These are phyloP conservation scores for Nephila pilipes DNA, from an alignment of 1,140 invertebrate species.

Conservation along the genomic window DNA sequence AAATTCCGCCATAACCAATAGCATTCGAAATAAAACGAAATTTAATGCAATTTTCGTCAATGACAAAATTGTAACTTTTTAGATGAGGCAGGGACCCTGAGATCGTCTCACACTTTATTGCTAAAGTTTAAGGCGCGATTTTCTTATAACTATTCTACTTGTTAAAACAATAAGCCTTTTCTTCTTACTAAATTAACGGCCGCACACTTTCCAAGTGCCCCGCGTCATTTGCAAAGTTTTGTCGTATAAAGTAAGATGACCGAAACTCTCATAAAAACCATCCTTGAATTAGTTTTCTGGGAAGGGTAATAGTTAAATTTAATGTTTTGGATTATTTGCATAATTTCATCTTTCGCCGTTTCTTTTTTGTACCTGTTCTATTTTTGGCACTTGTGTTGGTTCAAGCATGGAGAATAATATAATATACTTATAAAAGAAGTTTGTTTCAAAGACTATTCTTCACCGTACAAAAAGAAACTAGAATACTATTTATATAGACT, in stretches of 20 bases:
- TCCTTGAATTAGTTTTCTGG: background rate
- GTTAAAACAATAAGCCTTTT: background rate
- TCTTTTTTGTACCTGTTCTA: background rate
- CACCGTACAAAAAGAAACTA: no score
- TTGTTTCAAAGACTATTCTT: no score
- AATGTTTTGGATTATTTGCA: background rate
- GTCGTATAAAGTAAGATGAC: background rate
- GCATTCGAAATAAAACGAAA: background rate
- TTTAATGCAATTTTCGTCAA: background rate
- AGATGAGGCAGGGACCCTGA: background rate
- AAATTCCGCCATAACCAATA: no score
- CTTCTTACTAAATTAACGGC: background rate
- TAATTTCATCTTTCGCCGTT: background rate
- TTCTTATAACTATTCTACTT: background rate
- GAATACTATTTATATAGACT: no score
- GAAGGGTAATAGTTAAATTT: background rate
- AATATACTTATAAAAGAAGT: no score
- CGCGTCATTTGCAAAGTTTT: constrained; percentile 11
- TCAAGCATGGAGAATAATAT: no score
- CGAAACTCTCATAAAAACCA: constrained; percentile 1
- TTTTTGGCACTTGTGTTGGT: no score
- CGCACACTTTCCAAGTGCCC: background rate
- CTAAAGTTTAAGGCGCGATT: background rate
- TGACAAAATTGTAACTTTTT: background rate
- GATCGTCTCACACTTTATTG: background rate